These are phyloP conservation scores for Ardeotis arabs DNA, from an alignment of 2,113 vertebrate genomes.

Conservation along the genomic window DNA sequence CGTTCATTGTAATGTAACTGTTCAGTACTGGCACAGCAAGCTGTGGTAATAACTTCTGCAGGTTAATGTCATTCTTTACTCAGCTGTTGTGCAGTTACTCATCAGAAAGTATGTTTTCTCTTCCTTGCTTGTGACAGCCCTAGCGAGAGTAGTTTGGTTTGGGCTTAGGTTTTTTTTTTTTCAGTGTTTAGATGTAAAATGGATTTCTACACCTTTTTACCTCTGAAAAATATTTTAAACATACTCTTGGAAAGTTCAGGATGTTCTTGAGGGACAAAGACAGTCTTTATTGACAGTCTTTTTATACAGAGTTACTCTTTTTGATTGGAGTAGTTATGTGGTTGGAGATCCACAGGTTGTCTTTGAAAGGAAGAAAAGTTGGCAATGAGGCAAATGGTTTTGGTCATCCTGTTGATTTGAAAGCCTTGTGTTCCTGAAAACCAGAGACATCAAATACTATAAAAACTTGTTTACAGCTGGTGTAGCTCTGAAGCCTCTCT, in stretches of 20 bases:
- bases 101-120: neutral
- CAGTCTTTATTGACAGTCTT: neutral
- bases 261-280: neutral
- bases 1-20: neutral
- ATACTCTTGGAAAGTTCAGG: neutral
- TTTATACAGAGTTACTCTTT: neutral
- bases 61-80: conserved; percentile 17
- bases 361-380: neutral
- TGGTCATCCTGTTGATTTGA: neutral
- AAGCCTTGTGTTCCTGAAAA: neutral
- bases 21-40: neutral
- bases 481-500: neutral
- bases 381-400: neutral
- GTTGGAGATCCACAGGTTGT: neutral
- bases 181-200: neutral
- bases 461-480: neutral
- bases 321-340: neutral
- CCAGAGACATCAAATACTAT: neutral
- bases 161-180: neutral
- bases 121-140: neutral
- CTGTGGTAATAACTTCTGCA: neutral
- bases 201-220: neutral
- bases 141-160: neutral
- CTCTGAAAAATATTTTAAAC: neutral
- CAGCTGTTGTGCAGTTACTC: neutral